phyloP scores from a whole-genome alignment of 2,888 invertebrate genomes.

The Dexiosoma caninum region DNA sequence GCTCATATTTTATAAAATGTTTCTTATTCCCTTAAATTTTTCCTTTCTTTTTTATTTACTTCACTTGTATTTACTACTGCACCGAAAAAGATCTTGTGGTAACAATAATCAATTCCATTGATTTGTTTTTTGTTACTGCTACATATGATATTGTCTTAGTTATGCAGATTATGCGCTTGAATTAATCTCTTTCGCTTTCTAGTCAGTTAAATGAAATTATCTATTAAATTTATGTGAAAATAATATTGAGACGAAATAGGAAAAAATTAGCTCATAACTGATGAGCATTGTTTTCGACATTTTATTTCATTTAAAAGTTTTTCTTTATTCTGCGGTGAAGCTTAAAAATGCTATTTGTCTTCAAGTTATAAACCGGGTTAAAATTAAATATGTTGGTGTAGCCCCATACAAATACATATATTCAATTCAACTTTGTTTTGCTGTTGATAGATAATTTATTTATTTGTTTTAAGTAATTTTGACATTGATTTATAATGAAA shows the following conservation, averaged over 20 bases:
- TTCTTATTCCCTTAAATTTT: conserved; percentile 43
- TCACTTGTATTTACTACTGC: conserved; percentile 14
- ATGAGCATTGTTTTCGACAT: too few species aligned
- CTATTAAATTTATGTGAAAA: neutral
- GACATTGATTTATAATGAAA: too few species aligned
- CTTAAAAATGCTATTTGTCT: too few species aligned
- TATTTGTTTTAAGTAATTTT: too few species aligned
- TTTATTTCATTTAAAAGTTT: too few species aligned
- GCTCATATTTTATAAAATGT: conserved; percentile 52
- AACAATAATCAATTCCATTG: neutral
- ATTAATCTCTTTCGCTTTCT: neutral
- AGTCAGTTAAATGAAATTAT: neutral
- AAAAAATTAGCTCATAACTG: neutral
- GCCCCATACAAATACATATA: too few species aligned
- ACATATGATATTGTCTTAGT: neutral
- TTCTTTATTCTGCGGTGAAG: too few species aligned
- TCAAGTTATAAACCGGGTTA: too few species aligned
- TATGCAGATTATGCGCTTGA: neutral
- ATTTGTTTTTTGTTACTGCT: neutral
- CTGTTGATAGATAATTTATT: too few species aligned
- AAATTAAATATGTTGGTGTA: too few species aligned
- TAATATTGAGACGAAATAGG: neutral
- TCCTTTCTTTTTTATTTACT: neutral
- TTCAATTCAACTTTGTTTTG: too few species aligned
- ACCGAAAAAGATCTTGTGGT: neutral